Conservation (phyloP, 2,113 vertebrate species). For the Microcebus tavaratra region DNA sequence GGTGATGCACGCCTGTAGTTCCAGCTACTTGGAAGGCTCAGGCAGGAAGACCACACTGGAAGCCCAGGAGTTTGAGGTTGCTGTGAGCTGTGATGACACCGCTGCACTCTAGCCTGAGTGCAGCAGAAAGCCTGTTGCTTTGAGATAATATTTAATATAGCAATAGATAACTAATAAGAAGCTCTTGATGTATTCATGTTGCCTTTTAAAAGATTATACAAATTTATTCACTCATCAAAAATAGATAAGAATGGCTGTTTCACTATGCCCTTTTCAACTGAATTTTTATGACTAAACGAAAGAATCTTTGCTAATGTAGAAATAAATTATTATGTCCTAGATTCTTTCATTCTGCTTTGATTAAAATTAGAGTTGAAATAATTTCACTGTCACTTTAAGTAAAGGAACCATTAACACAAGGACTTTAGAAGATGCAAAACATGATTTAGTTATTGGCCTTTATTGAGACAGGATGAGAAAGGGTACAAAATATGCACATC, state of each 20-base stretch:
- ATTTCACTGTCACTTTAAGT: constrained; percentile 21
- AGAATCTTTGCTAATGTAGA: constrained; percentile 6
- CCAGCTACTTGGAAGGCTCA: no score
- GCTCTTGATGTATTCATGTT: neutral
- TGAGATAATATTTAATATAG: neutral
- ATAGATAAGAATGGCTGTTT: constrained; percentile 38
- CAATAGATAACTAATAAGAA: neutral
- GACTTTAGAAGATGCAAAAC: neutral
- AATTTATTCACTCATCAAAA: constrained; percentile 47
- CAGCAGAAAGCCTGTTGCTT: neutral
- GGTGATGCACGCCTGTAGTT: no score
- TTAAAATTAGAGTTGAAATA: constrained; percentile 54
- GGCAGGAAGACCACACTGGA: no score
- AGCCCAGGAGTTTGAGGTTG: no score
- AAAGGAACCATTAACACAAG: constrained; percentile 37
- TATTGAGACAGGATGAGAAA: neutral
- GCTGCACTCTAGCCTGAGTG: no score
- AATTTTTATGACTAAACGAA: constrained; percentile 51
- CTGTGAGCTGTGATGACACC: no score
- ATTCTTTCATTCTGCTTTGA: constrained; percentile 32
- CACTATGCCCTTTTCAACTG: constrained; percentile 29
- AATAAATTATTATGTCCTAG: constrained; percentile 39
- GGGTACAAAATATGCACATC: neutral
- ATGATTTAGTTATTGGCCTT: constrained; percentile 17
- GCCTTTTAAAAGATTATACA: constrained; percentile 34